Evolutionary conservation across 1,140 invertebrate species (phyloP).

Genomic region (Drosophila arizonae): DNA sequence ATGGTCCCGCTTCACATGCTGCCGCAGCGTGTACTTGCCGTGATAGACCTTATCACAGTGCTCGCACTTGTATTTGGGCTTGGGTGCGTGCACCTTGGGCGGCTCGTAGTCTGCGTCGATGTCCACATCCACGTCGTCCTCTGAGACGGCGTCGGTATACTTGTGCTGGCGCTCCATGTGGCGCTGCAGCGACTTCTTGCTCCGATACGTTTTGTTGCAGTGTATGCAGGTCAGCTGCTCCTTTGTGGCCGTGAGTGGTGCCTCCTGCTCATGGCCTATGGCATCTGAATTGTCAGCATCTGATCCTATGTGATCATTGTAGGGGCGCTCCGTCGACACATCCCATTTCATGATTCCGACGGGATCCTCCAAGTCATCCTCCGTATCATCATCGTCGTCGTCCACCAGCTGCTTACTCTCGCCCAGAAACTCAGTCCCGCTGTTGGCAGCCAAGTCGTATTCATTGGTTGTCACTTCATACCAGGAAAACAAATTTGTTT

Average conservation of each 20-base stretch:
- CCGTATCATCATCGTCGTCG: slow-evolving; percentile 11
- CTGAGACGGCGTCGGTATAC: slow-evolving; percentile 1
- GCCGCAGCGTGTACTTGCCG: slow-evolving; percentile 51
- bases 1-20: slow-evolving; percentile 65
- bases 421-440: slow-evolving; percentile 27
- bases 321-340: slow-evolving; percentile 45
- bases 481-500: slow-evolving; percentile 60
- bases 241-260: background rate
- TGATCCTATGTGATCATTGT: slow-evolving; percentile 51
- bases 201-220: slow-evolving; percentile 58
- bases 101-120: slow-evolving; percentile 49
- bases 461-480: slow-evolving; percentile 39
- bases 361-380: slow-evolving; percentile 14
- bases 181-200: slow-evolving; percentile 51
- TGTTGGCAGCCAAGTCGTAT: slow-evolving; percentile 31
- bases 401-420: background rate
- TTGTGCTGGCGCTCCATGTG: slow-evolving; percentile 61
- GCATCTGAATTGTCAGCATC: slow-evolving; percentile 23
- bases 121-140: slow-evolving; percentile 1
- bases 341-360: slow-evolving; percentile 62
- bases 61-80: slow-evolving; percentile 58
- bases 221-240: slow-evolving; percentile 39
- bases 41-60: slow-evolving; percentile 63
- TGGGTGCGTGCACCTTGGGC: slow-evolving; percentile 13
- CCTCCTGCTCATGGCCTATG: background rate